phyloP scores from a whole-genome alignment of 2,888 invertebrate genomes.

The Himalopsyche kuldschensis region DNA sequence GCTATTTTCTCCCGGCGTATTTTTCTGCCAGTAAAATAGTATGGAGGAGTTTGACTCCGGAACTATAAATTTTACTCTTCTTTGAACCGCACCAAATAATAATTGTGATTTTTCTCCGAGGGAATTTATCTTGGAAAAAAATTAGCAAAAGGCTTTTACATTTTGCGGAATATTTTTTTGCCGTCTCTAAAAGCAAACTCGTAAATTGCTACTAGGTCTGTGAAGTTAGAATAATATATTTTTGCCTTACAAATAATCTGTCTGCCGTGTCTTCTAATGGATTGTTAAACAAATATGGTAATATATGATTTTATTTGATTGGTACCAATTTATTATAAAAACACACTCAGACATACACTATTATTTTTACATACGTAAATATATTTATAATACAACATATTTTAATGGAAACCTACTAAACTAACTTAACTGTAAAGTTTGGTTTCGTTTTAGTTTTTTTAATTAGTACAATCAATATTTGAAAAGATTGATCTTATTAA shows the following conservation, averaged over 20 bases:
- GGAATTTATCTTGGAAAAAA: background rate
- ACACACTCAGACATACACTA: too few species aligned
- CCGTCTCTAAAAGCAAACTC: background rate
- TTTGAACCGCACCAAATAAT: slow-evolving; percentile 9
- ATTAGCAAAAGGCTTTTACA: background rate
- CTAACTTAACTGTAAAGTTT: too few species aligned
- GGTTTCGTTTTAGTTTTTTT: too few species aligned
- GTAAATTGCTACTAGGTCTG: background rate
- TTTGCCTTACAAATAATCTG: background rate
- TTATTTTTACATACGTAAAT: too few species aligned
- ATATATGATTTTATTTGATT: too few species aligned
- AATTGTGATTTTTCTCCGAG: background rate
- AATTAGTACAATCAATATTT: too few species aligned
- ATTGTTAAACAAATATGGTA: too few species aligned
- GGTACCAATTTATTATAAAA: too few species aligned
- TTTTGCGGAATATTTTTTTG: background rate
- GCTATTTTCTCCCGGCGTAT: slow-evolving; percentile 16
- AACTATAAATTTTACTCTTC: slow-evolving; percentile 13
- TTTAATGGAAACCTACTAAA: too few species aligned
- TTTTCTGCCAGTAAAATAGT: slow-evolving; percentile 8
- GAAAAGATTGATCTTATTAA: too few species aligned
- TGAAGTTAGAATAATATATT: background rate
- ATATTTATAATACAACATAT: too few species aligned
- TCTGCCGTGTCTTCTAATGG: background rate
- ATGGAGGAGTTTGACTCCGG: background rate